phyloP scores from a whole-genome alignment of 2,888 invertebrate species.

The Apantesis nais region DNA sequence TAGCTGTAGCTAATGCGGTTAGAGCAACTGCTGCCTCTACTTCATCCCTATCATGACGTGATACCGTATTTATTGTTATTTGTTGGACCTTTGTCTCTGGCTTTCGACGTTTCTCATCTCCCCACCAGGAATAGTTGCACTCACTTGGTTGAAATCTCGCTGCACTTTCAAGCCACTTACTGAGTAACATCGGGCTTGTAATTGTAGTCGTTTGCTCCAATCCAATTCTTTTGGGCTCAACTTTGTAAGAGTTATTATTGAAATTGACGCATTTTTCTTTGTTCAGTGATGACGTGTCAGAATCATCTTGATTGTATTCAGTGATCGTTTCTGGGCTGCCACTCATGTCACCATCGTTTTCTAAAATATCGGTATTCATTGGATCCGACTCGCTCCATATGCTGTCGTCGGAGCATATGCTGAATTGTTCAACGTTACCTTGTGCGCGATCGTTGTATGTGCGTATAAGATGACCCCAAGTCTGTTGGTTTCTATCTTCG shows the following conservation, averaged over 20 bases:
- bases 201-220: conserved; percentile 62
- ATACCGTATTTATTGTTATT: conserved; percentile 59
- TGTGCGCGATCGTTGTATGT: conserved; percentile 91
- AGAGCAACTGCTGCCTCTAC: conserved; percentile 91
- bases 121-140: conserved; percentile 89
- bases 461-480: conserved; percentile 90
- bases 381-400: conserved; percentile 90
- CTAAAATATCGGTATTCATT: conserved; percentile 58
- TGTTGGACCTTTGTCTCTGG: conserved; percentile 61
- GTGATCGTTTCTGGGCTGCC: conserved; percentile 63
- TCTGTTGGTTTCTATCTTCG: conserved; percentile 88
- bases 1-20: conserved; percentile 87
- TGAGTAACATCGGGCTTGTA: conserved; percentile 87
- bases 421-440: conserved; percentile 92
- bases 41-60: conserved; percentile 88
- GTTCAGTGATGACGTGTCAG: conserved; percentile 63
- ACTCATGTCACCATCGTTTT: conserved; percentile 59
- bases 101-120: conserved; percentile 69
- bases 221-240: conserved; percentile 49
- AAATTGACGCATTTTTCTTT: conserved; percentile 68
- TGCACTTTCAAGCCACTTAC: conserved; percentile 91
- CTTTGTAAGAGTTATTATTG: conserved; percentile 71
- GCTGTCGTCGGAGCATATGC: conserved; percentile 91
- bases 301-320: conserved; percentile 65
- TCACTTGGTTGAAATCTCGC: conserved; percentile 90